These are phyloP conservation scores for Nixonia krombeini DNA, from an alignment of 1,140 invertebrate species.

Conservation along the genomic window DNA sequence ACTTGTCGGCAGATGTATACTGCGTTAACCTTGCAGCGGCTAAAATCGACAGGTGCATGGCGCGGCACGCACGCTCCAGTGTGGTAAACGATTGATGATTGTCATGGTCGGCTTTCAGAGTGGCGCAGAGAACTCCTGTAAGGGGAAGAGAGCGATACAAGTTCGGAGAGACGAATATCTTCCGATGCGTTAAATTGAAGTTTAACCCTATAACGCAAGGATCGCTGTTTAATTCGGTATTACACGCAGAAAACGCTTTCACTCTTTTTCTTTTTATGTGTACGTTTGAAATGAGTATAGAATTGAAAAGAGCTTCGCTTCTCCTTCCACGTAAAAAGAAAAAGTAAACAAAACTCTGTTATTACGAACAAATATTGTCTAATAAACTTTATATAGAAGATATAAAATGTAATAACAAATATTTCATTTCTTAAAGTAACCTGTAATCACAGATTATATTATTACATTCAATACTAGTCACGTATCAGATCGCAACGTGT, in stretches of 20 bases:
- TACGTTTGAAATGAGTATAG: too few species aligned
- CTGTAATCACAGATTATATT: too few species aligned
- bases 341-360: too few species aligned
- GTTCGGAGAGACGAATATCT: constrained; percentile 48
- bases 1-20: constrained; percentile 34
- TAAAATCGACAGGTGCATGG: constrained; percentile 45
- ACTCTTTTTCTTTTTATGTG: too few species aligned
- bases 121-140: constrained; percentile 19
- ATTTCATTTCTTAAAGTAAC: too few species aligned
- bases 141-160: constrained; percentile 26
- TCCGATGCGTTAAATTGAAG: constrained; percentile 71
- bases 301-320: too few species aligned
- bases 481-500: too few species aligned
- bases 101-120: constrained; percentile 36
- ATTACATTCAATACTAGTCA: too few species aligned
- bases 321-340: too few species aligned
- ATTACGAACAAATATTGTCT: too few species aligned
- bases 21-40: constrained; percentile 38
- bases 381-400: too few species aligned
- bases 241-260: neutral
- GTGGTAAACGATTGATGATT: constrained; percentile 43
- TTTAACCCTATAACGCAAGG: constrained; percentile 50
- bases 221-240: constrained; percentile 3
- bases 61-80: constrained; percentile 41
- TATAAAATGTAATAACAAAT: too few species aligned